Conservation (phyloP, 2,113 vertebrate species). For the Colaptes auratus region DNA sequence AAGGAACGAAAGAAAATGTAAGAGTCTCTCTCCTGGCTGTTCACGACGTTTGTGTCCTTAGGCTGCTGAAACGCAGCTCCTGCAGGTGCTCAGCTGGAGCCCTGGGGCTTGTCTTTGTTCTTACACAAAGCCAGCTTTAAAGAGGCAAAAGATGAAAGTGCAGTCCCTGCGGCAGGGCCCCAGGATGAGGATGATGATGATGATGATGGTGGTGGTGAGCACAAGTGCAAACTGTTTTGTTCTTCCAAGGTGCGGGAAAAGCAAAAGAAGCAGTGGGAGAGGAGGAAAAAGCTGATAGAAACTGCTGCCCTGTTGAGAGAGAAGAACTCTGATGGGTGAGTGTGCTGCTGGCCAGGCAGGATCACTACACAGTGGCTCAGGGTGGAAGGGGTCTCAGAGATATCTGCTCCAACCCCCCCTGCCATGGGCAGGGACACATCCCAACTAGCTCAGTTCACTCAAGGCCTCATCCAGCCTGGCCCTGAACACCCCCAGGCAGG, state of each 20-base stretch:
- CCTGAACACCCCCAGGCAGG: too few species aligned
- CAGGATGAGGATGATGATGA: background rate
- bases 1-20: slow-evolving; percentile 79
- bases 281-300: slow-evolving; percentile 83
- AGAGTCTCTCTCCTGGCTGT: background rate
- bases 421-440: too few species aligned
- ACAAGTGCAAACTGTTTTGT: background rate
- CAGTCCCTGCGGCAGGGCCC: background rate
- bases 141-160: background rate
- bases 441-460: too few species aligned
- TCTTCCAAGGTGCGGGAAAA: slow-evolving; percentile 85
- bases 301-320: slow-evolving; percentile 83
- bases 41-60: rapidly evolving
- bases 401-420: too few species aligned
- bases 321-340: slow-evolving; percentile 93
- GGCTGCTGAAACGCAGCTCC: background rate
- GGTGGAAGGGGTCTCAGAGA: too few species aligned
- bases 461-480: too few species aligned
- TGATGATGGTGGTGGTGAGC: background rate
- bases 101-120: background rate
- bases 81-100: background rate
- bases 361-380: too few species aligned
- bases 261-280: slow-evolving; percentile 87
- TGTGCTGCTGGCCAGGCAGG: background rate
- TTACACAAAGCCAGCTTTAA: background rate